Percentiles rank a stretch among this genome's conserved stretches.
These are phyloP conservation scores for Drosophila vallismaia DNA, from an alignment of 2,888 invertebrate genomes.

Conservation along the genomic window DNA sequence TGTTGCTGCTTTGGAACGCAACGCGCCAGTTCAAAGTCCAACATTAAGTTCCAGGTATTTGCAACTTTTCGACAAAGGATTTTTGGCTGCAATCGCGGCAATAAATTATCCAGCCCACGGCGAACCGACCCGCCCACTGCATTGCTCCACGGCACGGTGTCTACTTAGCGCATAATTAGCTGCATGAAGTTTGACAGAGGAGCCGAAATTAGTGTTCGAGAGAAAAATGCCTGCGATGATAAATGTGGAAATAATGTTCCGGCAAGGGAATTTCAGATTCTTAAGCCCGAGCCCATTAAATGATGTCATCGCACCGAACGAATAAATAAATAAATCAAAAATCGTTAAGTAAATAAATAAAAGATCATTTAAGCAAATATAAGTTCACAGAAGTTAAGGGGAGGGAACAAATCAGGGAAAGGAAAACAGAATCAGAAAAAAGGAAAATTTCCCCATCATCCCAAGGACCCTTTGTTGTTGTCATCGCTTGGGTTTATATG, in stretches of 20 bases:
- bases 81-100: constrained; percentile 78
- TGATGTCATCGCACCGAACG: neutral
- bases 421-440: constrained; percentile 33
- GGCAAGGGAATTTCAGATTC: constrained; percentile 12
- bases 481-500: constrained; percentile 19
- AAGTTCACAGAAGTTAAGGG: constrained; percentile 14
- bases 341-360: constrained; percentile 66
- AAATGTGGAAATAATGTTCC: constrained; percentile 70
- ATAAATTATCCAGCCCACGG: constrained; percentile 62
- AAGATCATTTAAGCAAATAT: constrained; percentile 70
- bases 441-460: constrained; percentile 46
- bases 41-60: constrained; percentile 78
- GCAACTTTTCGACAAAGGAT: constrained; percentile 79
- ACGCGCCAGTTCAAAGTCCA: constrained; percentile 74
- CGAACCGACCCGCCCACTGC: constrained; percentile 8
- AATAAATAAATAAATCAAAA: constrained; percentile 56
- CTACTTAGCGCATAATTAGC: constrained; percentile 80
- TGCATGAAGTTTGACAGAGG: constrained; percentile 66
- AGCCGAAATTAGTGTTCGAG: constrained; percentile 44
- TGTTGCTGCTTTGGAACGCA: constrained; percentile 14
- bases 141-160: constrained; percentile 45
- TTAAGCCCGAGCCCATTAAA: constrained; percentile 3
- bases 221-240: constrained; percentile 62
- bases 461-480: constrained; percentile 32
- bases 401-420: constrained; percentile 10